Evolutionary conservation across 2,113 vertebrate genomes (phyloP), one percentile per base, ranked within the genome.

Genomic region (Opisthocomus hoazin): DNA sequence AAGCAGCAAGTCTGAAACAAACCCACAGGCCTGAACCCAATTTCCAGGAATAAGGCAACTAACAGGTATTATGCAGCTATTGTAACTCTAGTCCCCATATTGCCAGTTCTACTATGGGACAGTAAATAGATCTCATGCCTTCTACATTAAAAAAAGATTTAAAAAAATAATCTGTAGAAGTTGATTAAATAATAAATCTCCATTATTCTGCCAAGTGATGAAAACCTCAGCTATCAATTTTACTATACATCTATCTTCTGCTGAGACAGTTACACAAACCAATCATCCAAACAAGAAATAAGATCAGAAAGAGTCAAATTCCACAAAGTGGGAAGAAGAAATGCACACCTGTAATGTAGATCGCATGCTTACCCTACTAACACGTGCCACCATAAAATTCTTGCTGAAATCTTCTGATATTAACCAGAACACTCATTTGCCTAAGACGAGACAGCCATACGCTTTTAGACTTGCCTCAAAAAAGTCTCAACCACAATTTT

Each of bases 321-420:
- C 22, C 45, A 69, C 3, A 0, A 48, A 57, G 22, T 1, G 6
- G 39, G 19, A 84, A 60, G 34, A 65, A 39, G 43, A 56, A 7
- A 46, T 54, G 27, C 6, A 79, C 0, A 1, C 1, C 5, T 64
- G 20, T 20, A 15, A 34, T 21, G 4, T 1, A 88, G 37, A 13
- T 2, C 57, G 36, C 4, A 74, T 21, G 53, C 5, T 63, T 36
- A 45, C n/a, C 43, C 46, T 34, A 30, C 66, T 11, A 34, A 45
- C 2, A 22, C 20, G 12, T 11, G 19, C 23, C 54, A 79, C 20
- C 16, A 8, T 4, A 57, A 4, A 6, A 73, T 3, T n/a, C n/a
- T n/a, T n/a, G n/a, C n/a, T n/a, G n/a, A n/a, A n/a, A n/a, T n/a
- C n/a, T n/a, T n/a, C n/a, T n/a, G n/a, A 73, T 86, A 61, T 65